Evolutionary conservation across 2,797 vertebrate species (phyloP).

Genomic region (Acanthornis magna): DNA sequence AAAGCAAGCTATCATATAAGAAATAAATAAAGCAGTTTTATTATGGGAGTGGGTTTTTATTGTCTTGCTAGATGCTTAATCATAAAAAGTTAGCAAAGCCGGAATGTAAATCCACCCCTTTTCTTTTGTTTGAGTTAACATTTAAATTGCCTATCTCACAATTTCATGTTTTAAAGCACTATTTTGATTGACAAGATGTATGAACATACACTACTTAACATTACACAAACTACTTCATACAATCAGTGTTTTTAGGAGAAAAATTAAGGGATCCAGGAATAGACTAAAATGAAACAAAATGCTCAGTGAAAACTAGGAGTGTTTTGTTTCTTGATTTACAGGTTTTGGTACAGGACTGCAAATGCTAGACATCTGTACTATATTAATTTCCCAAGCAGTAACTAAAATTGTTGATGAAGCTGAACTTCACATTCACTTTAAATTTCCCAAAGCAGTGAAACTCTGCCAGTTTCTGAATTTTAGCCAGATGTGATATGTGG

Average conservation of each 20-base stretch:
- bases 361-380: constrained; percentile 52
- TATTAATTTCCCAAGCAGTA: constrained; percentile 49
- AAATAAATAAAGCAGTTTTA: not conserved
- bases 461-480: constrained; percentile 56
- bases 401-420: constrained; percentile 61
- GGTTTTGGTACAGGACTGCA: constrained; percentile 37
- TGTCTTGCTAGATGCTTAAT: not conserved
- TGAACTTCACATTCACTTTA: constrained; percentile 63
- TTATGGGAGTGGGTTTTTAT: not conserved
- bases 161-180: not conserved
- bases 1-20: not conserved
- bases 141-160: not conserved
- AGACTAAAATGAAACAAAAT: constrained; percentile 38
- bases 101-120: not conserved
- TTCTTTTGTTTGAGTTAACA: not conserved
- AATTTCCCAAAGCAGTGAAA: constrained; percentile 60
- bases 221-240: not conserved
- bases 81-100: not conserved
- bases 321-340: constrained; percentile 54
- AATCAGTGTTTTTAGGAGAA: constrained; percentile 10
- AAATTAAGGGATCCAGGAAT: constrained; percentile 26
- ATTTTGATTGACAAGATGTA: not conserved
- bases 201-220: not conserved
- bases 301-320: not conserved
- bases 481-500: constrained; percentile 53